phyloP scores from a whole-genome alignment of 2,113 vertebrate species.

The Poeciliopsis prolifica region DNA sequence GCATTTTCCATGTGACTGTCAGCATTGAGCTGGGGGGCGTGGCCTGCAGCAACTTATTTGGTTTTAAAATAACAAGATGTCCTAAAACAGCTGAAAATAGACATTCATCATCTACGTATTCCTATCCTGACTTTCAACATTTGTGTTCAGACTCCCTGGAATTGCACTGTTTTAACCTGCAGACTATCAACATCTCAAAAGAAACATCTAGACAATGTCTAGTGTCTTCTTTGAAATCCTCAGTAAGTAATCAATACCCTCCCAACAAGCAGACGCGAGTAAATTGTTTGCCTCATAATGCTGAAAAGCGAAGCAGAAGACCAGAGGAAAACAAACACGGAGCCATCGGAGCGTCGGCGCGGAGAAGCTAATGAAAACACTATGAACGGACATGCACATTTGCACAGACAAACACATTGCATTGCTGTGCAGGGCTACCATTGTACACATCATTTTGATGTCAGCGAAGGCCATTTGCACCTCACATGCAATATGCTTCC shows the following conservation, averaged over 20 bases:
- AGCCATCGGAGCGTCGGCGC: constrained; percentile 52
- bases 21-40: no score
- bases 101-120: no score
- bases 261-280: constrained; percentile 37
- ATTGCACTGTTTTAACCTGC: constrained; percentile 25
- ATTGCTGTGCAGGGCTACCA: constrained; percentile 32
- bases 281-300: constrained; percentile 56
- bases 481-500: constrained; percentile 62
- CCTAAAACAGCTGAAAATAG: no score
- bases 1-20: no score
- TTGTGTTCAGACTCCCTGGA: constrained; percentile 31
- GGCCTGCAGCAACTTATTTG: no score
- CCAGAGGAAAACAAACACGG: constrained; percentile 54
- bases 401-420: constrained; percentile 69
- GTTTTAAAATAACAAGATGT: no score
- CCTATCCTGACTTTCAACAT: neutral
- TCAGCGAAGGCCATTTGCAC: constrained; percentile 71
- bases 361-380: constrained; percentile 58
- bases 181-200: constrained; percentile 31
- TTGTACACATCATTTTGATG: constrained; percentile 70
- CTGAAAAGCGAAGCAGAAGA: constrained; percentile 47
- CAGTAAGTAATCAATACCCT: constrained; percentile 65
- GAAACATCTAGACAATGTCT: constrained; percentile 34
- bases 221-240: constrained; percentile 53
- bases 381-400: constrained; percentile 61